A percentile compares a stretch with the other conserved stretches of the same genome.
Evolutionary conservation across 2,888 invertebrate species (phyloP).

Genomic region (Trilocha varians): DNA sequence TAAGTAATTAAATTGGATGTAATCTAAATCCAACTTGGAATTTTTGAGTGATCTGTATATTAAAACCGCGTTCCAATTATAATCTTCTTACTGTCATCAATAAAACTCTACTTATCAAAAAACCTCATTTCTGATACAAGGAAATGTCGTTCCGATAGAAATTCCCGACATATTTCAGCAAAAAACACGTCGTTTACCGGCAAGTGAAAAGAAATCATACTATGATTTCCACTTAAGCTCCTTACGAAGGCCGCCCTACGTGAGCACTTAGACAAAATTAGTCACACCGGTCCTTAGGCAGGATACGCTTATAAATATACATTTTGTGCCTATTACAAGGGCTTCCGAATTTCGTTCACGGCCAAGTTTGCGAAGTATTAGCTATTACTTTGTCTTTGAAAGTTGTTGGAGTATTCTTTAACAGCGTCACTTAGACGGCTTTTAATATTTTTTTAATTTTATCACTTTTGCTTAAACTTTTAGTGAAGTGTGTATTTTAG

Average conservation of each 20-base stretch:
- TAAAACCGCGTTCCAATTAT: too few species aligned
- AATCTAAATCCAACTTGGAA: too few species aligned
- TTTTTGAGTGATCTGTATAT: too few species aligned
- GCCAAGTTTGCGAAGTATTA: neutral
- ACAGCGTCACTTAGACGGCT: neutral
- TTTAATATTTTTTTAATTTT: neutral
- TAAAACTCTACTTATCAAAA: too few species aligned
- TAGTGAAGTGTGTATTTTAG: too few species aligned
- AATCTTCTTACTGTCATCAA: too few species aligned
- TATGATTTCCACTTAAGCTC: conserved; percentile 40
- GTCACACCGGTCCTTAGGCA: conserved; percentile 28
- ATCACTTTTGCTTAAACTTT: too few species aligned
- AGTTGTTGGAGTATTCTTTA: too few species aligned
- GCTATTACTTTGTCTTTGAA: neutral
- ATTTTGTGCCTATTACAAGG: conserved; percentile 7
- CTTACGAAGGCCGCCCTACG: conserved; percentile 36
- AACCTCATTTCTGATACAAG: too few species aligned
- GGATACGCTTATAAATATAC: conserved; percentile 27
- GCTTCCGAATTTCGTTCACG: neutral
- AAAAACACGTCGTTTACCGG: conserved; percentile 4
- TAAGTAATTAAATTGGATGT: too few species aligned
- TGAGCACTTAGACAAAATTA: conserved; percentile 43
- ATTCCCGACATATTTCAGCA: conserved; percentile 8
- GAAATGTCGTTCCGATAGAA: too few species aligned
- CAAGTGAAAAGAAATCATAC: conserved; percentile 31